Evolutionary conservation across 2,113 vertebrate genomes (phyloP).

Genomic region (Nothoprocta pentlandii): DNA sequence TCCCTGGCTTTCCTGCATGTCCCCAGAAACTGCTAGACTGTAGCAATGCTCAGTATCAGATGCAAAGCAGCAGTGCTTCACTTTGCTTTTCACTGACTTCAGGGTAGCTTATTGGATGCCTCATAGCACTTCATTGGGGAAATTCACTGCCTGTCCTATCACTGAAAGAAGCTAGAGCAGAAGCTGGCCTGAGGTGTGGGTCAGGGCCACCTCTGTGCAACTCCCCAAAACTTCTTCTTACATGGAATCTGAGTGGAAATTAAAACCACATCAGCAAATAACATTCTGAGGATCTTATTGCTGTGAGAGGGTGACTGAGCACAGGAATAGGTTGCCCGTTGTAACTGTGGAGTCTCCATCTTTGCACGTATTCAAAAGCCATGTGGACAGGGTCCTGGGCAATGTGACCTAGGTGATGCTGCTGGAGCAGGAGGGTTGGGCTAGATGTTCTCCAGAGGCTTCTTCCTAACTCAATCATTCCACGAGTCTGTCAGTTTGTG

Average conservation of each 20-base stretch:
- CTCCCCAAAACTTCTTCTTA: not conserved
- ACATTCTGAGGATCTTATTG: not conserved
- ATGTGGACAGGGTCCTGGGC: too few species aligned
- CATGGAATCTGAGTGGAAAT: not conserved
- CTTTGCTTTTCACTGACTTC: not conserved
- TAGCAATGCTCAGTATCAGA: not conserved
- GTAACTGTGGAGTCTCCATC: too few species aligned
- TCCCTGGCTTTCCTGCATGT: not conserved
- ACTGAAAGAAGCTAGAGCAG: not conserved
- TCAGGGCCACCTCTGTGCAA: not conserved
- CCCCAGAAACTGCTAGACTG: not conserved
- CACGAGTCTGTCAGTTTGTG: not conserved
- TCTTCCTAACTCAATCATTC: too few species aligned
- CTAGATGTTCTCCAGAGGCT: too few species aligned
- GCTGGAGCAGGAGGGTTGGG: too few species aligned
- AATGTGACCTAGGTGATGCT: too few species aligned
- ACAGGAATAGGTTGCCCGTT: too few species aligned
- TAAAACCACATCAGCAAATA: not conserved
- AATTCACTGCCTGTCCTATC: not conserved
- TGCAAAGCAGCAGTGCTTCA: constrained; percentile 18
- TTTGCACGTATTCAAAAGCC: too few species aligned
- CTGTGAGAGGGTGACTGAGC: too few species aligned
- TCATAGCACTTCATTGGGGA: not conserved
- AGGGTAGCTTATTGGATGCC: not conserved
- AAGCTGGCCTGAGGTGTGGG: not conserved